Base-by-base conservation (phyloP, 2,888 invertebrate species). In the Malthinus flaveolus region DNA sequence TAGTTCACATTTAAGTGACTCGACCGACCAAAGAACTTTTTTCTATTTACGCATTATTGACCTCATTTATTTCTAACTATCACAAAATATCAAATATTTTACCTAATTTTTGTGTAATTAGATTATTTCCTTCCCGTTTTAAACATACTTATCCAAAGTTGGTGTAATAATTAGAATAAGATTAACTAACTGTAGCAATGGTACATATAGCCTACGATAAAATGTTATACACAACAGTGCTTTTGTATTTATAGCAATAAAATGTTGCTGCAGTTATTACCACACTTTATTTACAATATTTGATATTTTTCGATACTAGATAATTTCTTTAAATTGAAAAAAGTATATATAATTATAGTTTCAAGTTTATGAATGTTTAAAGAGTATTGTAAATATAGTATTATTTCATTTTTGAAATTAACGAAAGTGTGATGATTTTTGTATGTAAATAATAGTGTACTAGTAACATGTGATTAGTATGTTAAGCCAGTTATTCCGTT, bases 401-500 rank as follows among this genome's bases (percentile, higher is more conserved):
- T 64, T 54, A 54, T 56, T 55, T 58, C 58, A 13, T 49, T 56
- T 57, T 55, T 53, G 23, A 48, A 59, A 55, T 39, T 55, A 44
- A 59, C 12, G 42, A 36, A 44, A 59, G 47, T 51, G 56, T 52
- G 56, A 52, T 52, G 56, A 56, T 59, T 55, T 49, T 63, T 67
- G 63, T 65, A 63, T 66, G 64, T 66, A 65, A 64, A 66, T 66
- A 67, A 50, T 66, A 68, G 67, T 69, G 71, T 54, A 68, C 70
- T 70, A 69, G 70, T 70, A 71, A 70, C 69, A 69, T 67, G 49
- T 32, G 55, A 48, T 37, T 59, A 49, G 32, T 50, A 57, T 52
- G 56, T 59, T 59, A 52, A 50, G 57, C 15, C 47, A 49, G 61
- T 66, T 67, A 65, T 66, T 71, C 63, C 64, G 70, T 70, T 71